Percentiles rank a stretch among this genome's conserved stretches.
Evolutionary conservation across 2,888 invertebrate species (phyloP).

Genomic region (Syrphus vitripennis): DNA sequence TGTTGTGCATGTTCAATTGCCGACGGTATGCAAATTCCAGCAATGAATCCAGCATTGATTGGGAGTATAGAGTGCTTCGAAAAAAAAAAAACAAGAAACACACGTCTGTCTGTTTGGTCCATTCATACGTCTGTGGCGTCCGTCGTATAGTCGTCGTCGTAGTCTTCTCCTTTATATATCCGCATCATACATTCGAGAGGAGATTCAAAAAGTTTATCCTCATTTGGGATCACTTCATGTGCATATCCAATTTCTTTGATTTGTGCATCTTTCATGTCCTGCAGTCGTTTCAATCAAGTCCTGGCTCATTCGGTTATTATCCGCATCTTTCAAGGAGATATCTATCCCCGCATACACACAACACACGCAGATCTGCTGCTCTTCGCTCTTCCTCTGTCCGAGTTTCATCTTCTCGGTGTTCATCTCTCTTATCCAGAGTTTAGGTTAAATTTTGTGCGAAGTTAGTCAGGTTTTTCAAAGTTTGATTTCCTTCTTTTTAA

Average conservation of each 20-base stretch:
- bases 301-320: conserved; percentile 68
- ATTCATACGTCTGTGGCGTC: neutral
- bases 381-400: neutral
- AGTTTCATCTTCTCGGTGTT: neutral
- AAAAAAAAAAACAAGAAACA: neutral
- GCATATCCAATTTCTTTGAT: conserved; percentile 74
- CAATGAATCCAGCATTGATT: conserved; percentile 28
- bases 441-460: conserved; percentile 19
- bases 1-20: conserved; percentile 41
- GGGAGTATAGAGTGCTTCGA: neutral
- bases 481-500: conserved; percentile 26
- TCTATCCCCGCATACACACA: neutral
- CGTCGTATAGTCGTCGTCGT: neutral
- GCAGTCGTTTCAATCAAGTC: conserved; percentile 73
- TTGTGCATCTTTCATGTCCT: conserved; percentile 73
- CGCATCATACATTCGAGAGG: neutral
- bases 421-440: conserved; percentile 18
- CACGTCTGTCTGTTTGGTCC: conserved; percentile 14
- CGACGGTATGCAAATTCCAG: conserved; percentile 70
- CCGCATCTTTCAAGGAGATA: conserved; percentile 57
- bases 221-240: conserved; percentile 69
- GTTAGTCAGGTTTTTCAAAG: conserved; percentile 54
- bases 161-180: neutral
- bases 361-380: conserved; percentile 58
- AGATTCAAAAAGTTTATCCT: conserved; percentile 44